These are phyloP conservation scores for Thalassarche chlororhynchos DNA, from an alignment of 2,113 vertebrate species.

Conservation along the genomic window DNA sequence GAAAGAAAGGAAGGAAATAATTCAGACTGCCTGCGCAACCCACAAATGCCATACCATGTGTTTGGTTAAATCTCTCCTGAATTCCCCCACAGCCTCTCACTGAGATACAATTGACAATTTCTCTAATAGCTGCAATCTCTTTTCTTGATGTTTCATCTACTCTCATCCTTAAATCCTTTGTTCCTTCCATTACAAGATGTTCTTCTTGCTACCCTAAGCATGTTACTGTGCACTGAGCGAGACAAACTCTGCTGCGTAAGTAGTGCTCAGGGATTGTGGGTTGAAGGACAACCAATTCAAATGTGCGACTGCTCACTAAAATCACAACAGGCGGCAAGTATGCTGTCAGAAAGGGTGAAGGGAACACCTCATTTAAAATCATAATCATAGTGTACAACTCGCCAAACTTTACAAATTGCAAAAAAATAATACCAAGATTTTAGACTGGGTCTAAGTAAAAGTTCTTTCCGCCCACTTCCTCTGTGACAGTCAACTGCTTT, in stretches of 20 bases:
- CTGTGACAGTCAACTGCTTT: not conserved
- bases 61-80: not conserved
- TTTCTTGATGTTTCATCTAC: not conserved
- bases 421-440: not conserved
- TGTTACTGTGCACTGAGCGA: fast-evolving
- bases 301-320: not conserved
- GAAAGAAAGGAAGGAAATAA: not conserved
- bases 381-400: not conserved
- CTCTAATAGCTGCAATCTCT: not conserved
- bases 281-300: not conserved
- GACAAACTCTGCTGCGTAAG: not conserved
- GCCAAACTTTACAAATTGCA: not conserved
- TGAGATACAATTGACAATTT: not conserved
- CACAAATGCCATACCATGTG: not conserved
- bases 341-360: not conserved
- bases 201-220: not conserved
- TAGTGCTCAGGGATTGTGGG: not conserved
- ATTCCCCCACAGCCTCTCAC: not conserved
- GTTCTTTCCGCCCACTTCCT: not conserved
- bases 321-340: not conserved
- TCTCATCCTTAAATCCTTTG: not conserved
- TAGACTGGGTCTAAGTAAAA: not conserved
- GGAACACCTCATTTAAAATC: not conserved
- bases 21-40: not conserved
- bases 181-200: not conserved